Evolutionary conservation across 2,888 invertebrate genomes (phyloP), one percentile per base, ranked within the genome.

Genomic region (Drosophila sordidapex): DNA sequence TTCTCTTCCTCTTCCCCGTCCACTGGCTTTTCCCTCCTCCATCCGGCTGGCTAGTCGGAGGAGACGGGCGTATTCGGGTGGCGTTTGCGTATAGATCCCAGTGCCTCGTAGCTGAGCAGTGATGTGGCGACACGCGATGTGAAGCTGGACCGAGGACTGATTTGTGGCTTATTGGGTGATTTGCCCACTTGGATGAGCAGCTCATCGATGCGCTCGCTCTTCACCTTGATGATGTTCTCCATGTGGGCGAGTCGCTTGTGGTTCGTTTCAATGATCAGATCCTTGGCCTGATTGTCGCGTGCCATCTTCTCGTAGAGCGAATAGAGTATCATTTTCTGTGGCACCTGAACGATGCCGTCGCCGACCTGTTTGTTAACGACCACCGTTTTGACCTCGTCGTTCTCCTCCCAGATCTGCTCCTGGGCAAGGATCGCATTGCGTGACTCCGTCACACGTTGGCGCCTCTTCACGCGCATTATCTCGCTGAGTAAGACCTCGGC

Each of bases 401-500:
- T 91, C 51, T 91, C 90, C 18, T 82, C 74, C 91, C 90, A 91
- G 5, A 83, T 59, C 38, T 86, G 81, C 35, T 91, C 91, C 56
- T 91, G 91, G 5, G 81, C 82, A 52, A 88, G 56, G 0, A 72
- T 36, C 13, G 69, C 68, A 48, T 82, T 83, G 13, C 88, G 72
- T 2, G 79, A 65, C 62, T 72, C 79, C 43, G 65, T 68, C 0
- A 75, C 58, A 2, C 73, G 79, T 10, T 84, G 86, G 0, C 76
- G 76, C 56, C 89, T 84, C 73, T 82, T 80, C 8, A 81, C 27
- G 2, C 84, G 77, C 75, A 91, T 91, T 8, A 92, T 69, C 56
- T 87, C 84, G 7, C 83, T 92, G 1, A 97, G 92, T 2, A 96
- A 93, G 31, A 94, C 94, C 87, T 96, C 96, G n/a, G 96, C 95